These are phyloP conservation scores for Drosophila guanche DNA, from an alignment of 1,140 invertebrate species.

Conservation along the genomic window DNA sequence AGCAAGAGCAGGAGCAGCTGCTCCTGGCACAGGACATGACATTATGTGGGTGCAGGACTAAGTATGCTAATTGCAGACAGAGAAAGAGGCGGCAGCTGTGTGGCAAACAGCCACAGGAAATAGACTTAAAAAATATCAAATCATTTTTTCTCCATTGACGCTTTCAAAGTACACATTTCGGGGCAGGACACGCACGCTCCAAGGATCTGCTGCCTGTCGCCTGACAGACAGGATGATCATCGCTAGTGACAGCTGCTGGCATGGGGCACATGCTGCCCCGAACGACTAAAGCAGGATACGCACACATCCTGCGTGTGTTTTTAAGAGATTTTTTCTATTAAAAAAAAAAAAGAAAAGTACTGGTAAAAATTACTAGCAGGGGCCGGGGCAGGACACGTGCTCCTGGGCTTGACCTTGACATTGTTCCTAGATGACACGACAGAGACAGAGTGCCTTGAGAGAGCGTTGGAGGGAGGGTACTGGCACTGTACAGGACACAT, in stretches of 20 bases:
- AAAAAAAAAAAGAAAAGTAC: conserved; percentile 51
- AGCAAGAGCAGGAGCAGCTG: conserved; percentile 22
- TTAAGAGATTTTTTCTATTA: conserved; percentile 78
- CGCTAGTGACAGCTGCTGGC: conserved; percentile 64
- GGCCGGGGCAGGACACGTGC: conserved; percentile 40
- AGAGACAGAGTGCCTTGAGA: conserved; percentile 4
- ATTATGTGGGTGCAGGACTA: conserved; percentile 52
- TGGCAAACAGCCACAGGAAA: conserved; percentile 19
- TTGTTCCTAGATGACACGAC: conserved; percentile 62
- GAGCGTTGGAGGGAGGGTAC: not conserved
- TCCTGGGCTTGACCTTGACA: conserved; percentile 73
- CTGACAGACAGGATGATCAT: conserved; percentile 71
- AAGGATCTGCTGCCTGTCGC: conserved; percentile 28
- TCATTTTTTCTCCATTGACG: conserved; percentile 54
- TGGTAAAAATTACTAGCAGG: conserved; percentile 44
- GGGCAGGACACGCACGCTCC: conserved; percentile 66
- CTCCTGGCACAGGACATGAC: conserved; percentile 29
- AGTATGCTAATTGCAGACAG: conserved; percentile 47
- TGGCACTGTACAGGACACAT: not conserved
- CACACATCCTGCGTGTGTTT: conserved; percentile 66
- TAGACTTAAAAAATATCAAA: conserved; percentile 67
- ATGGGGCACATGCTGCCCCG: conserved; percentile 59
- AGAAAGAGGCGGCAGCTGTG: conserved; percentile 26
- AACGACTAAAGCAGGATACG: conserved; percentile 70
- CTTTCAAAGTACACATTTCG: too few species aligned